Evolutionary conservation across 2,888 invertebrate genomes (phyloP), one percentile per base, ranked within the genome.

Genomic region (Leucoma salicis): DNA sequence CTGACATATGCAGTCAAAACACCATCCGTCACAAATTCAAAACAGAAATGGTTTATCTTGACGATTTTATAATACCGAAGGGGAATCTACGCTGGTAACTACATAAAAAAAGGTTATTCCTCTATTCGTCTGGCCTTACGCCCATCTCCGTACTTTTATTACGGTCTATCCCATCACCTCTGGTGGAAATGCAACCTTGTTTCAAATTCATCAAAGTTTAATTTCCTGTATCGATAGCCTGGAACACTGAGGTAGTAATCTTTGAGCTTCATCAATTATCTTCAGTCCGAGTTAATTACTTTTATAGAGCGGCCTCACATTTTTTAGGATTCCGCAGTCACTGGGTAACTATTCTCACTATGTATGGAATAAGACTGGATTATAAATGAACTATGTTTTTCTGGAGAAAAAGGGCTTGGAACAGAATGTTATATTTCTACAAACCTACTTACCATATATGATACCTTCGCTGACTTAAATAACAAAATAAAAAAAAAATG

Each of bases 251-350:
- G 75, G 74, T 71, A 82, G 86, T 85, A 86, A 89, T 89, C 87
- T 87, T 51, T 74, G 75, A 74, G 78, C 78, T 87, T 84, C 89
- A 89, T 89, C 89, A 89, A 89, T 89, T 89, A 89, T 87, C 86
- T 85, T 80, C 78, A 82, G 79, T 75, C 78, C 61, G 74, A 88
- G 81, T 88, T 89, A 89, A 89, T 89, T 88, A 87, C 85, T 88
- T 89, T 88, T 89, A 89, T 89, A 87, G 87, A 85, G 78, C 83
- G 76, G 74, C 63, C 70, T 66, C 33, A 39, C 47, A 49, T 61
- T 56, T 58, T 61, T 61, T 61, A 58, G 61, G 48, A 43, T 46
- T 58, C 62, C 62, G 53, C 56, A 63, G 64, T 60, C 65, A 57
- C 66, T 75, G 72, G 68, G 49, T 46, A 51, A 57, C 28, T 42